Base-by-base conservation (phyloP, 2,113 vertebrate genomes). In the Opisthocomus hoazin region DNA sequence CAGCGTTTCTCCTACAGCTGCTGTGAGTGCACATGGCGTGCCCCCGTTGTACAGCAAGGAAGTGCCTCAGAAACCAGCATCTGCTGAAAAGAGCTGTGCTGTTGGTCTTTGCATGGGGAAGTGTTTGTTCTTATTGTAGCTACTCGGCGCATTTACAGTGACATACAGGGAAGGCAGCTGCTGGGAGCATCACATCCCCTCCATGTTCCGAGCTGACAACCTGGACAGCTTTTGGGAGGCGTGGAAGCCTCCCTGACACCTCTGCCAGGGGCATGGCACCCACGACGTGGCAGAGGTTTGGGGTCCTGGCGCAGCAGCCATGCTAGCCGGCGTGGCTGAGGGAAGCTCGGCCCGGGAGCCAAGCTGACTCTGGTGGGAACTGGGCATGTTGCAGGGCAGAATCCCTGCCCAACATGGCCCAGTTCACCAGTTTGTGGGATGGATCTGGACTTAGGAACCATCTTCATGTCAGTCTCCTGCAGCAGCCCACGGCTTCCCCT, bases 311-410 rank as follows among this genome's bases (percentile, higher is more conserved):
- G 0, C 68, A 71, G 73, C 45, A 80, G 46, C 69, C 10, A 0
- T 65, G 90, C 46, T 43, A 73, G 53, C 68, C 37, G 23, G 17
- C 2, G 2, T 45, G 57, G 41, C 18, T 3, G 1, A 69, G 50
- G 12, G 39, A 46, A 77, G 57, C 24, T 65, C 4, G 4, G 45
- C 29, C 9, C 57, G 22, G 50, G 57, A 87, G 64, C 71, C 20
- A 6, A 24, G 57, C 39, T 73, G 50, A 46, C 10, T 51, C 12
- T 3, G 4, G 18, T 66, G 36, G 30, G 36, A 85, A 17, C 63
- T n/a, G 0, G 0, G 24, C 43, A 20, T 0, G 0, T 68, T 80
- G 16, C 54, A 69, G 45, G 11, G 11, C 30, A 73, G 73, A 77
- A 56, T 64, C 48, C 32, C n/a, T 86, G 9, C 34, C 20, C 68